Conservation (phyloP, 2,113 vertebrate species). For the Leptobrachium leishanense region DNA sequence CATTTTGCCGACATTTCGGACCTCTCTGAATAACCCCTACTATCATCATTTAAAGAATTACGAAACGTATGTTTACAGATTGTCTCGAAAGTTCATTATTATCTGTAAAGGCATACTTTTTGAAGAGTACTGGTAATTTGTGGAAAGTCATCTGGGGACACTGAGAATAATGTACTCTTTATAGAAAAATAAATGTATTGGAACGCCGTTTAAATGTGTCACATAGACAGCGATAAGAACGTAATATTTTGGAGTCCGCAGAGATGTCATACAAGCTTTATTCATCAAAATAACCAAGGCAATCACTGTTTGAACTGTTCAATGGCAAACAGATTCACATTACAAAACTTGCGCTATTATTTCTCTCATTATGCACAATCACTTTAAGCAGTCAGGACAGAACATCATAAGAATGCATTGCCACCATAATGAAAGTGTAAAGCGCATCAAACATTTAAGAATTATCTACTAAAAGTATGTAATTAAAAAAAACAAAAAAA, state of each 20-base stretch:
- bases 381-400: constrained; percentile 1
- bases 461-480: constrained; percentile 3
- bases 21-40: too few species aligned
- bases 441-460: neutral
- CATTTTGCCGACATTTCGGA: too few species aligned
- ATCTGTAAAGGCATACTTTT: neutral
- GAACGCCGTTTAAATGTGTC: neutral
- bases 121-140: neutral
- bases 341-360: neutral
- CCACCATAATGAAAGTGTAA: neutral
- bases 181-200: neutral
- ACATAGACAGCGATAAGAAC: neutral
- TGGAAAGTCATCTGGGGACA: neutral
- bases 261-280: neutral
- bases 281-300: neutral
- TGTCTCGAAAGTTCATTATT: too few species aligned
- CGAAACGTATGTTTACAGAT: too few species aligned
- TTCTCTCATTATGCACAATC: neutral
- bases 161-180: neutral
- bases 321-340: neutral
- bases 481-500: neutral
- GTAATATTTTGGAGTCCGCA: neutral
- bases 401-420: constrained; percentile 1
- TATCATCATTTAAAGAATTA: too few species aligned
- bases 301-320: neutral